These are phyloP conservation scores for Spatula clypeata DNA, from an alignment of 2,797 vertebrate species.

Conservation along the genomic window DNA sequence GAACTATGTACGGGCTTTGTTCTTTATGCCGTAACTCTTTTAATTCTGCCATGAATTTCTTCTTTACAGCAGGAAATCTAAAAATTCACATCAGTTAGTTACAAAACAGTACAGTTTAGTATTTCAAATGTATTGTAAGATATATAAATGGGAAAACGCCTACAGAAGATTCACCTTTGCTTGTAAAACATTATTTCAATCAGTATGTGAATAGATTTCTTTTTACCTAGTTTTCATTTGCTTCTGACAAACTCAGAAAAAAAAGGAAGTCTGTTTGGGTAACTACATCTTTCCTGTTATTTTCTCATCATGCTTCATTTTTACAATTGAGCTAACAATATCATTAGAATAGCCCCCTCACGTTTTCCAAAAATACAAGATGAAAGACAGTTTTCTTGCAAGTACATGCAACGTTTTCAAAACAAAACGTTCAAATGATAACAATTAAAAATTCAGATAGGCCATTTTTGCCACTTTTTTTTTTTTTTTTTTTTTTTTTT, in stretches of 20 bases:
- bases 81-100: slow-evolving; percentile 60
- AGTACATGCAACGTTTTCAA: neutral
- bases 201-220: neutral
- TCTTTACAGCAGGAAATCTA: slow-evolving; percentile 98
- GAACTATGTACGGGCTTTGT: slow-evolving; percentile 94
- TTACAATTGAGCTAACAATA: neutral
- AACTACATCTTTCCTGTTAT: neutral
- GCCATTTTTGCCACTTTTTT: neutral
- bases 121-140: neutral
- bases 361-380: neutral
- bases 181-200: neutral
- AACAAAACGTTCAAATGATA: neutral
- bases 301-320: neutral
- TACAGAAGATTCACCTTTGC: neutral
- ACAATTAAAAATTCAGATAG: neutral
- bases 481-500: too few species aligned
- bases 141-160: neutral
- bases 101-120: neutral
- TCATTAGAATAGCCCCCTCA: neutral
- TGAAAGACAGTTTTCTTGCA: neutral
- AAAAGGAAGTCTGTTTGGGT: neutral
- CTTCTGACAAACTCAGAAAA: neutral
- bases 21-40: slow-evolving; percentile 98
- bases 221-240: neutral
- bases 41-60: slow-evolving; percentile 97